Percentiles rank a stretch among this genome's conserved stretches.
These are phyloP conservation scores for Microplitis deprimator DNA, from an alignment of 2,888 invertebrate genomes.

Conservation along the genomic window DNA sequence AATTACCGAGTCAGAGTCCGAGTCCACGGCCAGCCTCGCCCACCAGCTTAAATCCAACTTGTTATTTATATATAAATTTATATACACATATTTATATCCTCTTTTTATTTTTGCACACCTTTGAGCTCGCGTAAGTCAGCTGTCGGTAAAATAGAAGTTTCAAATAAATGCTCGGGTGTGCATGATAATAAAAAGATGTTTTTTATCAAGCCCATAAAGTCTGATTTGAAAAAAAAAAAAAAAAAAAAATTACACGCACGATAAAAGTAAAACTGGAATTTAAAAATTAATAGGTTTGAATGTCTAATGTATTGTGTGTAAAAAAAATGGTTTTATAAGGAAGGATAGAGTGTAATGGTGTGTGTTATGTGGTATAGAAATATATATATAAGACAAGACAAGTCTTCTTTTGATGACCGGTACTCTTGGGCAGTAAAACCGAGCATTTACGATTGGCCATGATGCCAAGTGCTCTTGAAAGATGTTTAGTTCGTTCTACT, in stretches of 20 bases:
- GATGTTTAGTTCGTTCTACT: conserved; percentile 18
- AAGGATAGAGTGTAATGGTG: not conserved
- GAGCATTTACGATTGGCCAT: conserved; percentile 57
- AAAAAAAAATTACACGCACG: no score
- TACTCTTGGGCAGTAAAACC: conserved; percentile 55
- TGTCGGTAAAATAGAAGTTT: no score
- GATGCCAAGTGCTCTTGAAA: conserved; percentile 39
- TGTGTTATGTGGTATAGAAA: conserved; percentile 2
- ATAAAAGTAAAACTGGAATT: no score
- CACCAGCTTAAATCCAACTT: conserved; percentile 37
- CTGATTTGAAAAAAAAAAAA: no score
- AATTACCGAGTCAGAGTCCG: not conserved
- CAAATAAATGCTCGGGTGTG: no score
- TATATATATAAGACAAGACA: conserved; percentile 5
- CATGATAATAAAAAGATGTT: no score
- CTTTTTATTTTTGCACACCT: not conserved
- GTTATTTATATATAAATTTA: not conserved
- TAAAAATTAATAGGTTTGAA: not conserved
- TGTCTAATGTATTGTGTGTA: conserved; percentile 1
- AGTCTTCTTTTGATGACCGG: not conserved
- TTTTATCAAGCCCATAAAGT: no score
- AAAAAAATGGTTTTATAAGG: not conserved
- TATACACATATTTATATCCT: not conserved
- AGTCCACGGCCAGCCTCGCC: conserved; percentile 50
- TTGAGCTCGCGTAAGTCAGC: no score